phyloP scores from a whole-genome alignment of 2,888 invertebrate genomes.

The Spodoptera exigua region DNA sequence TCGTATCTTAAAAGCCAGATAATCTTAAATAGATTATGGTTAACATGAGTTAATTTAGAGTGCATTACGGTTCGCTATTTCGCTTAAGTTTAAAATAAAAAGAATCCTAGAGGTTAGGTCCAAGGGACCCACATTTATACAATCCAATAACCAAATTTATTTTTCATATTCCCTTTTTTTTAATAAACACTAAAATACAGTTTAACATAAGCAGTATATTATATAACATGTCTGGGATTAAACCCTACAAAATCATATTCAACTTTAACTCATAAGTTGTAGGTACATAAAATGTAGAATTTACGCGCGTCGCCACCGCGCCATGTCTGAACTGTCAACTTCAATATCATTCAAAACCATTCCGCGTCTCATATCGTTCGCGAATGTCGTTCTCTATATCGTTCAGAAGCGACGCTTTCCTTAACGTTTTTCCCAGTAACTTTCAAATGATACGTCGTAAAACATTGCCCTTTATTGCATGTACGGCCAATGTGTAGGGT shows the following conservation, averaged over 20 bases:
- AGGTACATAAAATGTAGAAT: conserved; percentile 51
- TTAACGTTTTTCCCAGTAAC: not conserved
- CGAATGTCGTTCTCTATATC: conserved; percentile 6
- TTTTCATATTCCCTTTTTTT: too few species aligned
- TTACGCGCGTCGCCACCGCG: conserved; percentile 38
- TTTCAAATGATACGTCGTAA: conserved; percentile 20
- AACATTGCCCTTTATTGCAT: conserved; percentile 30
- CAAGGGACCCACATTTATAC: not conserved
- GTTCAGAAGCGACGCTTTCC: conserved; percentile 18
- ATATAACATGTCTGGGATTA: conserved; percentile 15
- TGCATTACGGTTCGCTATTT: too few species aligned
- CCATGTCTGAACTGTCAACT: conserved; percentile 38
- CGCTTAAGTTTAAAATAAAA: too few species aligned
- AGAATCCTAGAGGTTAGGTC: too few species aligned
- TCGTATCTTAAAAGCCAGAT: too few species aligned
- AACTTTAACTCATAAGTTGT: conserved; percentile 19
- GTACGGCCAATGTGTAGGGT: conserved; percentile 17
- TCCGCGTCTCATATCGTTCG: conserved; percentile 35
- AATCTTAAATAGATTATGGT: too few species aligned
- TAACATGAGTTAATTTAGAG: too few species aligned
- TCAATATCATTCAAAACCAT: conserved; percentile 34
- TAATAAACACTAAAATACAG: too few species aligned
- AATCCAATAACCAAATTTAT: not conserved
- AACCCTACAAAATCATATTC: conserved; percentile 51
- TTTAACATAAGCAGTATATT: conserved; percentile 8